Evolutionary conservation across 2,888 invertebrate genomes (phyloP).

Genomic region (Polyommatus icarus): DNA sequence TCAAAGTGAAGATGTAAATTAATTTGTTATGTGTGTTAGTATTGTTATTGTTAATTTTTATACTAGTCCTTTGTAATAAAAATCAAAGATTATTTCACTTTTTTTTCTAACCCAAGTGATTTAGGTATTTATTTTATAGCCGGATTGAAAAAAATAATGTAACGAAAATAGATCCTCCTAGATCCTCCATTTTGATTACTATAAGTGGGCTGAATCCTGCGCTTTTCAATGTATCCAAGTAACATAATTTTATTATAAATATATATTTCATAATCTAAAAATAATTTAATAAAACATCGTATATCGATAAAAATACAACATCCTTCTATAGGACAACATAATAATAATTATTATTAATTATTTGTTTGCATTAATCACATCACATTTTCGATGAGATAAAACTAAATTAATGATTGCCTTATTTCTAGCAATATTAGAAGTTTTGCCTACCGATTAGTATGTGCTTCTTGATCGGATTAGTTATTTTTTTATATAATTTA

Average conservation of each 20-base stretch:
- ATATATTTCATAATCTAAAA: not conserved
- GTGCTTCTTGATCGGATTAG: too few species aligned
- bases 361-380: not conserved
- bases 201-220: not conserved
- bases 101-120: conserved; percentile 24
- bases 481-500: too few species aligned
- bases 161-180: not conserved
- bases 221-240: not conserved
- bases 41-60: conserved; percentile 46
- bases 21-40: conserved; percentile 39
- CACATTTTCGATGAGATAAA: not conserved
- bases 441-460: not conserved
- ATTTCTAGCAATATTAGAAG: not conserved
- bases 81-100: conserved; percentile 27
- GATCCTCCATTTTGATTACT: not conserved
- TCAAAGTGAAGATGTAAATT: conserved; percentile 39
- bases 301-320: not conserved
- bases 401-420: not conserved
- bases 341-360: not conserved
- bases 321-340: not conserved
- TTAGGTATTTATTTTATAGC: not conserved
- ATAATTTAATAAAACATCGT: not conserved
- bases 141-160: not conserved
- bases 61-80: conserved; percentile 48
- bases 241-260: too few species aligned